Base-by-base conservation (phyloP, 2,888 invertebrate genomes). In the Nysson spinosus region DNA sequence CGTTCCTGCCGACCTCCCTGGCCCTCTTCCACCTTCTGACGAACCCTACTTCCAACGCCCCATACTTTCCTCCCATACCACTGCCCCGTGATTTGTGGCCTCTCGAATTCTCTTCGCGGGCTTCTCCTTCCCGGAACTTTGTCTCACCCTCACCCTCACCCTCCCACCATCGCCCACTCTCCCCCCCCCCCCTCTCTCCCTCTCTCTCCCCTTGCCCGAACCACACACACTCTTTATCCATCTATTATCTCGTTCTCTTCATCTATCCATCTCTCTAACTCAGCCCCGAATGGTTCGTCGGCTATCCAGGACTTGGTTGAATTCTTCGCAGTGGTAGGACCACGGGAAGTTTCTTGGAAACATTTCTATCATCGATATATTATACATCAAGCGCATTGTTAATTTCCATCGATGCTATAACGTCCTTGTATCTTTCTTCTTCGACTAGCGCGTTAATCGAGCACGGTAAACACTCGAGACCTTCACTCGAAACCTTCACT, bases 91-190 rank as follows among this genome's bases (percentile, higher is more conserved):
- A 85, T 84, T 83, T 83, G 82, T 80, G 78, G 77, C 79, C 79
- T 82, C 80, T 83, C 79, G 78, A 82, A 82, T 83, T 82, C 80
- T 82, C 78, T 76, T 78, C 75, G 66, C 78, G 75, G 73, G 73
- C 72, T 67, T 73, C 72, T 65, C 67, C 76, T 76, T 72, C 67
- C 72, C 74, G 63, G 72, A 74, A 74, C 77, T 77, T 77, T 62
- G 43, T 69, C 61, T 43, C 58, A n/a, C n/a, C 28, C 55, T 61
- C 56, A 54, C 32, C 20, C 49, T 60, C 40, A 37, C 49, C 28
- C 37, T 60, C 46, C 50, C 26, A n/a, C n/a, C n/a, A n/a, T n/a
- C n/a, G n/a, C n/a, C n/a, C n/a, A n/a, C n/a, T 34, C 34, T 30
- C 34, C 20, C 43, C 24, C 34, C 32, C 51, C 44, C 34, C 57